phyloP scores from a whole-genome alignment of 2,113 vertebrate species.

The Semicossyphus pulcher region DNA sequence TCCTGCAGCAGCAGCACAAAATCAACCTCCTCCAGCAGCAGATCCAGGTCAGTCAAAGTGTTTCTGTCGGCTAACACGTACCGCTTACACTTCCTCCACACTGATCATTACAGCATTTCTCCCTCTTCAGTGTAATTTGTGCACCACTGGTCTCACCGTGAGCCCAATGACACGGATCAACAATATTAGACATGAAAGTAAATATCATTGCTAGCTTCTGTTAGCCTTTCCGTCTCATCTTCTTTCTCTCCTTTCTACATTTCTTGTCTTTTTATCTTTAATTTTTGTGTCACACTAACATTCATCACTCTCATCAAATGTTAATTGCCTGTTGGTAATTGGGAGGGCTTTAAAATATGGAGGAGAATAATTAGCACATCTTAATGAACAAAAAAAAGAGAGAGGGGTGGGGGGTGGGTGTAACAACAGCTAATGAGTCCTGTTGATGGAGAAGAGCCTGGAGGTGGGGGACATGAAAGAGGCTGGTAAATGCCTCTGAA shows the following conservation, averaged over 20 bases:
- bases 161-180: slow-evolving; percentile 46
- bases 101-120: slow-evolving; percentile 38
- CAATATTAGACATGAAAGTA: slow-evolving; percentile 54
- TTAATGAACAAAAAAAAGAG: slow-evolving; percentile 81
- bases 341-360: slow-evolving; percentile 76
- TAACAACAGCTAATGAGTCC: slow-evolving; percentile 78
- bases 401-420: slow-evolving; percentile 29
- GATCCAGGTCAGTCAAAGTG: slow-evolving; percentile 95
- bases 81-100: slow-evolving; percentile 15
- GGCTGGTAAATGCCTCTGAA: slow-evolving; percentile 80
- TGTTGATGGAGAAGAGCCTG: slow-evolving; percentile 74
- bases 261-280: slow-evolving; percentile 42
- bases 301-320: slow-evolving; percentile 75
- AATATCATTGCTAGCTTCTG: slow-evolving; percentile 38
- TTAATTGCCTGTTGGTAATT: slow-evolving; percentile 80
- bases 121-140: slow-evolving; percentile 42
- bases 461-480: slow-evolving; percentile 78
- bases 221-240: slow-evolving; percentile 14
- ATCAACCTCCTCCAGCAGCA: slow-evolving; percentile 99
- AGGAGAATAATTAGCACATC: slow-evolving; percentile 85
- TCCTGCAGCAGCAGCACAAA: slow-evolving; percentile 99
- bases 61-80: slow-evolving; percentile 49
- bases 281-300: slow-evolving; percentile 68
- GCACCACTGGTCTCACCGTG: slow-evolving; percentile 23
- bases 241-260: slow-evolving; percentile 4